Base-by-base conservation (phyloP, 2,888 invertebrate genomes). In the Caenorhabditis sp. region DNA sequence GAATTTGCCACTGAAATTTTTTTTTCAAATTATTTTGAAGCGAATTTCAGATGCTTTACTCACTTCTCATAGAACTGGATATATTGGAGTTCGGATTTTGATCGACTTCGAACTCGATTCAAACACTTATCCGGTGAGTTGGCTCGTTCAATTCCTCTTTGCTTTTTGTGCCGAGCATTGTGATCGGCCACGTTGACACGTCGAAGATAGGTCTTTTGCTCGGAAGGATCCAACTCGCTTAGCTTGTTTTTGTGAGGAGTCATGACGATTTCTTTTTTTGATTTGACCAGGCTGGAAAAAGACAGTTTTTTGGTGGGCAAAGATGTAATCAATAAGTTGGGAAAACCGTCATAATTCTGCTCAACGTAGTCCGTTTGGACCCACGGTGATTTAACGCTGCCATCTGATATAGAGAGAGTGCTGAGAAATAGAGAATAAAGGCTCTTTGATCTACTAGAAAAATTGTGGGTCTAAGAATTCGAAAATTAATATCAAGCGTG, bases 191-290 rank as follows among this genome's bases (percentile, higher is more conserved):
- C 84, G 59, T 81, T 75, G 8, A 85, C 84, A 1, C 82, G 77
- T 17, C 82, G 80, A 1, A 82, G 78, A 59, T 78, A 75, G 0
- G 80, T 59, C 54, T 79, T 82, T 77, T 82, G 83, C 21, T 83
- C 82, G 1, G 74, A 65, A 14, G 74, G 66, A 25, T 72, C 74
- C 71, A 83, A 56, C 36, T 80, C 80, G 60, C 79, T 79, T 52
- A 85, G 63, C 59, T 85, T 84, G 74, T 83, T 85, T 67, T 85
- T 85, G 71, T 85, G 85, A 1, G 85, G 85, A n/a, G 82, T 78
- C 85, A 85, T 85, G 36, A 85, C 84, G 17, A 85, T 82, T 56
- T 78, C 80, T 49, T 78, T 77, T 21, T 76, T 63, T 52, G 79
- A 74, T 58, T 83, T 80, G 8, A 84, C 85, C 64, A 85, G 56